These are phyloP conservation scores for Drosophila maculinotata DNA, from an alignment of 2,888 invertebrate genomes.

Conservation along the genomic window DNA sequence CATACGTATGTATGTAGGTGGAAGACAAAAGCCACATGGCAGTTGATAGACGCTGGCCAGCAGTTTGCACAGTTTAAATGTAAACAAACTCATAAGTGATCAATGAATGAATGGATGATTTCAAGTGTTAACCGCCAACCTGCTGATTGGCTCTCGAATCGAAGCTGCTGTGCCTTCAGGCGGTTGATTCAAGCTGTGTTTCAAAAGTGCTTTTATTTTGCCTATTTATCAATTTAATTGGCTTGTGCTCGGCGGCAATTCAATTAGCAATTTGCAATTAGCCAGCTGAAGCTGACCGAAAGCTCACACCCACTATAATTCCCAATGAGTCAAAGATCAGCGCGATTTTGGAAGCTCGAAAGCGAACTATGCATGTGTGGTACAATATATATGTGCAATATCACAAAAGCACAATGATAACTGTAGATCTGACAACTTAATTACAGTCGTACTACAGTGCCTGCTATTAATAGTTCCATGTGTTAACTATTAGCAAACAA, in stretches of 20 bases:
- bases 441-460: constrained; percentile 3
- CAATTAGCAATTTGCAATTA: constrained; percentile 43
- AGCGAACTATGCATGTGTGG: neutral
- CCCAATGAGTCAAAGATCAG: constrained; percentile 13
- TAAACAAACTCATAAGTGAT: constrained; percentile 56
- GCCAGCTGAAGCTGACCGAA: constrained; percentile 17
- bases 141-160: constrained; percentile 36
- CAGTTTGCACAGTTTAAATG: constrained; percentile 38
- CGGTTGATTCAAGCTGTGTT: constrained; percentile 42
- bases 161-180: constrained; percentile 23
- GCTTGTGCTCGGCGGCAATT: constrained; percentile 18
- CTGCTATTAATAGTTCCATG: neutral
- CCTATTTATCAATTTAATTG: constrained; percentile 51
- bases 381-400: neutral
- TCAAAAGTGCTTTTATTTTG: constrained; percentile 42
- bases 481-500: too few relatives aligned
- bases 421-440: constrained; percentile 8
- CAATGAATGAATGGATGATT: constrained; percentile 27
- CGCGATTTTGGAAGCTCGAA: constrained; percentile 13
- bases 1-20: constrained; percentile 2
- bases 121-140: constrained; percentile 11
- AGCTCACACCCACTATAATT: constrained; percentile 15
- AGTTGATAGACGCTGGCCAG: constrained; percentile 46
- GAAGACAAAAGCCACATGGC: constrained; percentile 51
- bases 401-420: constrained; percentile 15